Percentiles rank a stretch among this genome's conserved stretches.
Evolutionary conservation across 2,888 invertebrate species (phyloP).

Genomic region (Oithona nana): DNA sequence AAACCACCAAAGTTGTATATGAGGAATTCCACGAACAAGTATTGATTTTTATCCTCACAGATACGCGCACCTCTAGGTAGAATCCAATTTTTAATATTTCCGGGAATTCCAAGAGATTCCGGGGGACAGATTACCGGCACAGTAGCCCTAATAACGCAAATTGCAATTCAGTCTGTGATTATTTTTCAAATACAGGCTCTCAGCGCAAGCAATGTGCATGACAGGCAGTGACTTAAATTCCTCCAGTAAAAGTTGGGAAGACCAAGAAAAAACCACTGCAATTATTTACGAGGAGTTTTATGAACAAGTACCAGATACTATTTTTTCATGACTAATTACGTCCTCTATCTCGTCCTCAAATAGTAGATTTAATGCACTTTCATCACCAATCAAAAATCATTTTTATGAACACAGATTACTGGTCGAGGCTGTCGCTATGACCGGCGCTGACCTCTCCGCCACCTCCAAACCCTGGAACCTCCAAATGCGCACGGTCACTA

Average conservation of each 20-base stretch:
- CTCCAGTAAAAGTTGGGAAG: constrained; percentile 61
- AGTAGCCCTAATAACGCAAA: no score
- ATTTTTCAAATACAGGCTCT: constrained; percentile 30
- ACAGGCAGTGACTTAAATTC: constrained; percentile 65
- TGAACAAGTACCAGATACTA: constrained; percentile 35
- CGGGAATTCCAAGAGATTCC: no score
- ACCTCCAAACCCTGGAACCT: constrained; percentile 66
- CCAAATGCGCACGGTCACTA: constrained; percentile 55
- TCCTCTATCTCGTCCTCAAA: background rate
- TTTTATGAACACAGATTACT: no score
- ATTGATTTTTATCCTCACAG: no score
- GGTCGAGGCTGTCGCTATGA: constrained; percentile 59
- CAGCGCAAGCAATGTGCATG: constrained; percentile 58
- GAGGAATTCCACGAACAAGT: constrained; percentile 60
- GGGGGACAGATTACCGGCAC: no score
- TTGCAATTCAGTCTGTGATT: no score
- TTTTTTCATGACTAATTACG: background rate
- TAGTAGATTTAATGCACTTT: background rate
- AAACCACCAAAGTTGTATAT: constrained; percentile 59
- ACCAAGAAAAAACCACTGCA: constrained; percentile 56
- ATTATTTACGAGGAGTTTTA: constrained; percentile 67
- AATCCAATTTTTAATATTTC: no score
- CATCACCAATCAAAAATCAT: background rate
- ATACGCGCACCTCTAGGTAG: no score
- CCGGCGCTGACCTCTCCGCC: constrained; percentile 60